A percentile compares a stretch with the other conserved stretches of the same genome.
Evolutionary conservation across 2,113 vertebrate genomes (phyloP).

Genomic region (Prunella himalayana): DNA sequence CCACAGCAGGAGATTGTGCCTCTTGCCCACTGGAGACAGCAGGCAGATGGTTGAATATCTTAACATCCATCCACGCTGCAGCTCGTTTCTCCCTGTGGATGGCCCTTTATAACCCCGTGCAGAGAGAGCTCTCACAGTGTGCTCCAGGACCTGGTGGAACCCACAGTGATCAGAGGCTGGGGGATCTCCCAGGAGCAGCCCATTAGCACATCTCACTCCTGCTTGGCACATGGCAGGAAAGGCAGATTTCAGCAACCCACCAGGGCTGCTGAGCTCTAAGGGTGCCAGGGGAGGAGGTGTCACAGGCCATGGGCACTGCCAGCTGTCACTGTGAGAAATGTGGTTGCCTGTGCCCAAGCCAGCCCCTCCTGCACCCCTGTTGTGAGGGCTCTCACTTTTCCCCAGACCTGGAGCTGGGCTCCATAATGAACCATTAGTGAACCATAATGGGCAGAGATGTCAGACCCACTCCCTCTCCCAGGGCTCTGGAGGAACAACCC

Average conservation of each 20-base stretch:
- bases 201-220: neutral
- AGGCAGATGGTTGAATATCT: neutral
- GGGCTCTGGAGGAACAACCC: neutral
- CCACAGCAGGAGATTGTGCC: neutral
- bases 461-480: neutral
- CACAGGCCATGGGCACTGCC: neutral
- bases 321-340: neutral
- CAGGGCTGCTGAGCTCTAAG: accelerated
- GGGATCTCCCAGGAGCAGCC: neutral
- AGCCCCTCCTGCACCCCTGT: neutral
- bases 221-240: neutral
- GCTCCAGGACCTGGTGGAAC: neutral
- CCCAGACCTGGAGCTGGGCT: neutral
- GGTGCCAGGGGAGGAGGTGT: neutral
- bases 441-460: accelerated
- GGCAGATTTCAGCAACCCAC: neutral
- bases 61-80: accelerated
- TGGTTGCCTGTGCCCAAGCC: neutral
- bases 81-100: neutral
- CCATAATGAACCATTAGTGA: neutral
- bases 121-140: neutral
- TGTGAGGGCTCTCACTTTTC: accelerated
- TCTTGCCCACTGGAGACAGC: neutral
- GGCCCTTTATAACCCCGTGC: neutral
- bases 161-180: neutral